Evolutionary conservation across 1,140 invertebrate species (phyloP).

Genomic region (Chelonus insularis): DNA sequence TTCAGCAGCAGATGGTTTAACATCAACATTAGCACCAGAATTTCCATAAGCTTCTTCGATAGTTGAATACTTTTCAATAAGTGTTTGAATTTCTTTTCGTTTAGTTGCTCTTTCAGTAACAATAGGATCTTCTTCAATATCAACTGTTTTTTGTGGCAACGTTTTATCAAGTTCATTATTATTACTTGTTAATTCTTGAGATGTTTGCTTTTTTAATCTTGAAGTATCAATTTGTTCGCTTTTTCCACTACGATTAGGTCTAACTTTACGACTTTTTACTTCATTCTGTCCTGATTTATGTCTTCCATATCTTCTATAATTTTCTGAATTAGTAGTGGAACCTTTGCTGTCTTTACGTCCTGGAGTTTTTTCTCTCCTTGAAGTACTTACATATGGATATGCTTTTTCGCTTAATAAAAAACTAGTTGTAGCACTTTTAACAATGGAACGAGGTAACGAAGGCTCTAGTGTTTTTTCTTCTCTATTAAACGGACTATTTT

Average conservation of each 20-base stretch:
- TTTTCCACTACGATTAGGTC: conserved; percentile 43
- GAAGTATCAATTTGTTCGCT: conserved; percentile 51
- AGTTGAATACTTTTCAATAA: conserved; percentile 77
- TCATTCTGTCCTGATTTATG: conserved; percentile 52
- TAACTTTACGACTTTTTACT: conserved; percentile 38
- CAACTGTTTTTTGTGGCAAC: no score
- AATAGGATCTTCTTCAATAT: conserved; percentile 61
- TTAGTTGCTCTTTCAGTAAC: conserved; percentile 72
- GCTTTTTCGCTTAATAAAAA: conserved; percentile 69
- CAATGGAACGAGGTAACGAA: conserved; percentile 43
- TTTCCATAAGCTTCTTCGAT: conserved; percentile 65
- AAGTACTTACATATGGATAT: conserved; percentile 64
- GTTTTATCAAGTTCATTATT: no score
- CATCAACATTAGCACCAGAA: conserved; percentile 17
- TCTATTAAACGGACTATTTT: conserved; percentile 43
- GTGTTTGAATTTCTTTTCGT: conserved; percentile 77
- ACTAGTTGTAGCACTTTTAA: conserved; percentile 56
- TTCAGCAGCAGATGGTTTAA: conserved; percentile 53
- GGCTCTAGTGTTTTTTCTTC: conserved; percentile 70
- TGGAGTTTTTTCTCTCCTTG: conserved; percentile 43
- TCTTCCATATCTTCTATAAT: conserved; percentile 41
- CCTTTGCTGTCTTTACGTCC: conserved; percentile 28
- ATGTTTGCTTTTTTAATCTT: conserved; percentile 11
- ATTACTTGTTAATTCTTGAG: background rate
- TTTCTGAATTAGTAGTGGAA: conserved; percentile 29